Evolutionary conservation across 2,113 vertebrate species (phyloP).

Genomic region (Caretta caretta): DNA sequence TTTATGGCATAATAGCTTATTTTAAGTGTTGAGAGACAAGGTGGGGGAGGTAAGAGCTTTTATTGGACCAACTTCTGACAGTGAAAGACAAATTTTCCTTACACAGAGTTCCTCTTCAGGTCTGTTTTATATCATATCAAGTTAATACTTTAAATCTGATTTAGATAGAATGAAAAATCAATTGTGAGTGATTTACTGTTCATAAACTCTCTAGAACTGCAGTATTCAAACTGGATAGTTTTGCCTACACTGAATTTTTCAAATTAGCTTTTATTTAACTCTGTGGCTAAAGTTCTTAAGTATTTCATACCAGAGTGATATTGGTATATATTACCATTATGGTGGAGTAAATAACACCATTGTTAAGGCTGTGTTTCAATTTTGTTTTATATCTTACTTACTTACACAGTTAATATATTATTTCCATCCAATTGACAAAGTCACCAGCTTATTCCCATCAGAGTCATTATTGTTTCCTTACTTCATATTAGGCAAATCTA

Average conservation of each 20-base stretch:
- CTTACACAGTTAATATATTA: neutral
- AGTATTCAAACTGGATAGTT: neutral
- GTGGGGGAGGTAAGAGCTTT: neutral
- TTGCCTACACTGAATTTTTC: neutral
- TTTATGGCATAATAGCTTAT: neutral
- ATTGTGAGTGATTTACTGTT: rapidly evolving
- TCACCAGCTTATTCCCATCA: neutral
- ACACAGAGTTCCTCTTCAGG: neutral
- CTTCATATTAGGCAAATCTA: rapidly evolving
- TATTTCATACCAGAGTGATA: neutral
- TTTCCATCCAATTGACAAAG: neutral
- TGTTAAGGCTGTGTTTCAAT: rapidly evolving
- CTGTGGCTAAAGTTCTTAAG: neutral
- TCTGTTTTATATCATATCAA: neutral
- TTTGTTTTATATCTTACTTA: neutral
- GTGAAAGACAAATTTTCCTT: neutral
- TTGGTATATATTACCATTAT: neutral
- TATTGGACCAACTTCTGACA: neutral
- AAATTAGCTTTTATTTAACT: neutral
- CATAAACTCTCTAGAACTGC: neutral
- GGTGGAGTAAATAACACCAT: neutral
- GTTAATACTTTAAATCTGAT: neutral
- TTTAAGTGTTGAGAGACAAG: neutral
- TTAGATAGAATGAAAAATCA: rapidly evolving
- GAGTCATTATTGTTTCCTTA: neutral